These are phyloP conservation scores for Linyphia triangularis DNA, from an alignment of 2,888 invertebrate genomes.

Conservation along the genomic window DNA sequence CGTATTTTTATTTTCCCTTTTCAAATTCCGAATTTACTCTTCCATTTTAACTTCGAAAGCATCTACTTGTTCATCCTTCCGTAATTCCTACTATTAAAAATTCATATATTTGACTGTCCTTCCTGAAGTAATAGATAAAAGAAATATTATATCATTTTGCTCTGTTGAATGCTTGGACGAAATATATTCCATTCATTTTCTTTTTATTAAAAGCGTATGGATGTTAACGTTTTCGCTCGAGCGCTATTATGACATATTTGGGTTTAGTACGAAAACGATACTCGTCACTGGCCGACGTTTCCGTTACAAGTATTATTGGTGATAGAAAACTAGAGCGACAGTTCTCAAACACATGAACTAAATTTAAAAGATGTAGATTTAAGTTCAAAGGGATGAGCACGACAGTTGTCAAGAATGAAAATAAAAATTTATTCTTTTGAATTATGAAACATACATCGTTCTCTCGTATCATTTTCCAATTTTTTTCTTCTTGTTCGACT, in stretches of 20 bases:
- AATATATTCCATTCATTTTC: neutral
- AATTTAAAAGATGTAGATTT: constrained; percentile 2
- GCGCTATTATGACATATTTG: constrained; percentile 37
- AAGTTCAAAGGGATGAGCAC: neutral
- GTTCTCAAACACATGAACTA: constrained; percentile 21
- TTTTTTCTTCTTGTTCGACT: too few relatives aligned
- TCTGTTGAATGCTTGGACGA: neutral
- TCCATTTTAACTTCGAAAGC: neutral
- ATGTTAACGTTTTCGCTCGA: constrained; percentile 6
- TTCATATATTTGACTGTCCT: constrained; percentile 14
- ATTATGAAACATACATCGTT: too few relatives aligned
- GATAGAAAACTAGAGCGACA: constrained; percentile 30
- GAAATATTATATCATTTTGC: constrained; percentile 18
- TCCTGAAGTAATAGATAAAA: neutral
- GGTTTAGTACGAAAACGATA: constrained; percentile 45
- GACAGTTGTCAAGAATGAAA: constrained; percentile 1
- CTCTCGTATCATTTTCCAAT: too few relatives aligned
- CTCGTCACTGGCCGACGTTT: constrained; percentile 38
- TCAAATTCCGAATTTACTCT: neutral
- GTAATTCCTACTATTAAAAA: constrained; percentile 28
- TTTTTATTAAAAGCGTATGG: constrained; percentile 12
- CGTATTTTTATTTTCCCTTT: constrained; percentile 4
- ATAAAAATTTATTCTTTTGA: neutral
- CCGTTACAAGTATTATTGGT: constrained; percentile 34
- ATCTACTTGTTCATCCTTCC: constrained; percentile 28